Evolutionary conservation across 2,888 invertebrate species (phyloP).

Genomic region (Metopia argyrocephala): DNA sequence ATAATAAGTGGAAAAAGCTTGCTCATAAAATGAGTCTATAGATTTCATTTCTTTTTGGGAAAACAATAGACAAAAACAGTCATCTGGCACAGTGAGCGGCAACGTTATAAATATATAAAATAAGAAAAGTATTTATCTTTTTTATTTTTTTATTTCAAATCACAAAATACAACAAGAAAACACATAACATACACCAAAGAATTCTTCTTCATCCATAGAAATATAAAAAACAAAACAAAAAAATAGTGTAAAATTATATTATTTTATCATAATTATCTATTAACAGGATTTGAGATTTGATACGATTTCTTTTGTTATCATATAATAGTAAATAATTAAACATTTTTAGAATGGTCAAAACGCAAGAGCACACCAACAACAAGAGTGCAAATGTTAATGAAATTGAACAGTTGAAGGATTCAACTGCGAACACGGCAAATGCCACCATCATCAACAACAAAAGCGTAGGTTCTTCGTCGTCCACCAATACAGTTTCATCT

Average conservation of each 20-base stretch:
- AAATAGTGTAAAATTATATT: neutral
- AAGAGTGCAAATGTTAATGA: conserved; percentile 66
- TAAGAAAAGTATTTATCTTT: neutral
- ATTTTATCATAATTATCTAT: neutral
- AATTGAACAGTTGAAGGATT: conserved; percentile 60
- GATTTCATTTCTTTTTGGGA: conserved; percentile 9
- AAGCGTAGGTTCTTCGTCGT: conserved; percentile 59
- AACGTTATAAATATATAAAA: neutral
- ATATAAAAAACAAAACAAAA: neutral
- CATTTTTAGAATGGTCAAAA: conserved; percentile 66
- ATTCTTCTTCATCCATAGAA: conserved; percentile 6
- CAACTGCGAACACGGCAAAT: conserved; percentile 17
- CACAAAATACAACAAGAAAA: conserved; percentile 3
- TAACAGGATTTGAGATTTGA: neutral
- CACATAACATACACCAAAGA: conserved; percentile 39
- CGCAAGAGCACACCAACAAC: conserved; percentile 62
- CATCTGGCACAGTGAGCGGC: neutral
- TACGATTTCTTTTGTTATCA: neutral
- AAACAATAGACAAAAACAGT: neutral
- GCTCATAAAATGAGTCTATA: conserved; percentile 44
- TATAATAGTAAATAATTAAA: conserved; percentile 37
- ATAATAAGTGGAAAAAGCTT: conserved; percentile 2
- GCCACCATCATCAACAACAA: conserved; percentile 52
- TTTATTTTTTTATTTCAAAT: conserved; percentile 3
- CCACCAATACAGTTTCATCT: conserved; percentile 35